A percentile compares a stretch with the other conserved stretches of the same genome.
Conservation (phyloP, 1,140 invertebrate genomes). For the Onthophagus taurus region DNA sequence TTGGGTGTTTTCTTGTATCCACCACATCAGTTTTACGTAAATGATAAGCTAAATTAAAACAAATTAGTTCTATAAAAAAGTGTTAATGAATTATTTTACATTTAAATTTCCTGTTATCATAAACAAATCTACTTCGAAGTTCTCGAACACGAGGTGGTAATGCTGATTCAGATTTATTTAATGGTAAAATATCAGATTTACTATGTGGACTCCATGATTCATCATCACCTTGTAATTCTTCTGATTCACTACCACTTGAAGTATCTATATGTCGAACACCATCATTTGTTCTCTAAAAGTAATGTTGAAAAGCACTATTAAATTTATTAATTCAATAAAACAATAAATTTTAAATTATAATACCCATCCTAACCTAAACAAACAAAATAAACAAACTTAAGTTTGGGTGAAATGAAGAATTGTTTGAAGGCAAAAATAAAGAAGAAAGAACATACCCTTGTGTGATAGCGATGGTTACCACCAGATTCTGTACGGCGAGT, state of each 20-base stretch:
- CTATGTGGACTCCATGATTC: constrained; percentile 26
- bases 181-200: constrained; percentile 14
- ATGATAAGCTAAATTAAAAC: constrained; percentile 11
- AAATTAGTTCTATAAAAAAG: background rate
- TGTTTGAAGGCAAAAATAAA: constrained; percentile 1
- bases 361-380: too few relatives aligned
- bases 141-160: constrained; percentile 21
- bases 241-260: constrained; percentile 15
- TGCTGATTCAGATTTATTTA: constrained; percentile 2
- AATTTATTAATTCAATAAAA: too few relatives aligned
- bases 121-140: constrained; percentile 28
- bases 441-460: constrained; percentile 29
- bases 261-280: constrained; percentile 2
- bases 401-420: background rate
- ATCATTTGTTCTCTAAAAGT: constrained; percentile 6
- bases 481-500: constrained; percentile 33
- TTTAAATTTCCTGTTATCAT: constrained; percentile 21
- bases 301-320: too few relatives aligned
- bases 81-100: constrained; percentile 15
- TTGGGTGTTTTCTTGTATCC: background rate
- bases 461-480: constrained; percentile 29
- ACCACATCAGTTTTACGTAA: constrained; percentile 7
- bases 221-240: constrained; percentile 16
- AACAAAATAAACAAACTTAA: background rate
- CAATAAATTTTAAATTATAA: too few relatives aligned